These are phyloP conservation scores for Lissonota sp. DNA, from an alignment of 2,888 invertebrate species.

Conservation along the genomic window DNA sequence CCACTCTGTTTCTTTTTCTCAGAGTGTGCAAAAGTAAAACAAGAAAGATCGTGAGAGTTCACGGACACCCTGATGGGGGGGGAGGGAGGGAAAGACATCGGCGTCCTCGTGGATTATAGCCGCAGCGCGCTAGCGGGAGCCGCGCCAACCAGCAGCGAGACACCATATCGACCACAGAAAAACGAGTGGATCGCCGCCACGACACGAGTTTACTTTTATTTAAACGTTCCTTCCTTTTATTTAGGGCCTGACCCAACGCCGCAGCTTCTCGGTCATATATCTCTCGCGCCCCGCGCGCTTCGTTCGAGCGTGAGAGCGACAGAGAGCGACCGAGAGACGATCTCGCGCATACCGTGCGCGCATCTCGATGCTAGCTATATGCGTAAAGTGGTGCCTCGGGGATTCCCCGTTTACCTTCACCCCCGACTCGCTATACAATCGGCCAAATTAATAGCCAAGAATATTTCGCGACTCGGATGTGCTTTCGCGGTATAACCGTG, in stretches of 20 bases:
- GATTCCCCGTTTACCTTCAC: slow-evolving; percentile 65
- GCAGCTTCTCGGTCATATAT: slow-evolving; percentile 21
- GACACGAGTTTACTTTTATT: slow-evolving; percentile 84
- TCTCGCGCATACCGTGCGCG: not conserved
- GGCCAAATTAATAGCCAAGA: slow-evolving; percentile 81
- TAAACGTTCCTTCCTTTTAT: slow-evolving; percentile 83
- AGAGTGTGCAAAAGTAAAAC: slow-evolving; percentile 10
- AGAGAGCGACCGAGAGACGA: no score
- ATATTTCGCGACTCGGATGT: slow-evolving; percentile 72
- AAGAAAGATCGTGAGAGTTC: slow-evolving; percentile 63
- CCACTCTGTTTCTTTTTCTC: not conserved
- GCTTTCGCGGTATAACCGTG: slow-evolving; percentile 41
- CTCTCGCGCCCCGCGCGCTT: no score
- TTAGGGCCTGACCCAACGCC: slow-evolving; percentile 81
- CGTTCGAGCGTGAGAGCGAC: no score
- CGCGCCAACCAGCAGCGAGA: slow-evolving; percentile 26
- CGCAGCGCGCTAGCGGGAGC: slow-evolving; percentile 26
- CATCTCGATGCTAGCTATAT: not conserved
- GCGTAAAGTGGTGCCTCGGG: slow-evolving; percentile 58
- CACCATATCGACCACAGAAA: slow-evolving; percentile 10
- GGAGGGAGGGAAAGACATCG: slow-evolving; percentile 36
- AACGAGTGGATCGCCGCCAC: slow-evolving; percentile 65
- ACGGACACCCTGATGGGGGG: slow-evolving; percentile 47
- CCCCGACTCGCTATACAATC: slow-evolving; percentile 68
- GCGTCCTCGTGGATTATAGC: slow-evolving; percentile 31